A percentile compares a stretch with the other conserved stretches of the same genome.
These are phyloP conservation scores for Stictocephala bisonia DNA, from an alignment of 2,888 invertebrate species.

Conservation along the genomic window DNA sequence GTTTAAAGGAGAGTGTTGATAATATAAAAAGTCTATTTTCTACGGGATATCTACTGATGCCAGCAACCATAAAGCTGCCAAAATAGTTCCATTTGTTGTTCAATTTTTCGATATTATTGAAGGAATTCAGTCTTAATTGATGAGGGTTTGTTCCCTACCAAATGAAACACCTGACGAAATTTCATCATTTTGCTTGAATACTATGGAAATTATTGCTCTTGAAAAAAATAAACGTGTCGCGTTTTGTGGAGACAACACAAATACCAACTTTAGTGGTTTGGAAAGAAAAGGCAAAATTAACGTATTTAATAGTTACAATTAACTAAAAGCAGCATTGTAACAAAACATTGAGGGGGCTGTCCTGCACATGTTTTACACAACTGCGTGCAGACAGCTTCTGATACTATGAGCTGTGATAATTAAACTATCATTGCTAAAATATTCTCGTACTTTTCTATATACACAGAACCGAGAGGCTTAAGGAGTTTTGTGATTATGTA, in stretches of 20 bases:
- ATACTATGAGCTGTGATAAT: slow-evolving; percentile 21
- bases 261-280: background rate
- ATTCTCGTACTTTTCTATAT: slow-evolving; percentile 3
- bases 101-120: background rate
- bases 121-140: background rate
- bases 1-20: too few relatives aligned
- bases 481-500: slow-evolving; percentile 16
- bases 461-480: slow-evolving; percentile 26
- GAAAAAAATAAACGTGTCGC: background rate
- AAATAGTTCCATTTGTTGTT: background rate
- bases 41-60: background rate
- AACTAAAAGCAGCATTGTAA: background rate
- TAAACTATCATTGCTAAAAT: slow-evolving; percentile 6
- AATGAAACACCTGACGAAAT: background rate
- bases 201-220: background rate
- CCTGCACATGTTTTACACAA: slow-evolving; percentile 9
- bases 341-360: slow-evolving; percentile 11
- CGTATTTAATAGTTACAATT: background rate
- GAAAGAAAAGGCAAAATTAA: background rate
- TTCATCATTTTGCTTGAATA: background rate
- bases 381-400: slow-evolving; percentile 5
- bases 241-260: background rate
- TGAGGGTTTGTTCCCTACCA: background rate
- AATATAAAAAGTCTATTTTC: background rate
- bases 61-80: background rate